Conservation (phyloP, 2,797 vertebrate genomes). For the Mareca strepera region DNA sequence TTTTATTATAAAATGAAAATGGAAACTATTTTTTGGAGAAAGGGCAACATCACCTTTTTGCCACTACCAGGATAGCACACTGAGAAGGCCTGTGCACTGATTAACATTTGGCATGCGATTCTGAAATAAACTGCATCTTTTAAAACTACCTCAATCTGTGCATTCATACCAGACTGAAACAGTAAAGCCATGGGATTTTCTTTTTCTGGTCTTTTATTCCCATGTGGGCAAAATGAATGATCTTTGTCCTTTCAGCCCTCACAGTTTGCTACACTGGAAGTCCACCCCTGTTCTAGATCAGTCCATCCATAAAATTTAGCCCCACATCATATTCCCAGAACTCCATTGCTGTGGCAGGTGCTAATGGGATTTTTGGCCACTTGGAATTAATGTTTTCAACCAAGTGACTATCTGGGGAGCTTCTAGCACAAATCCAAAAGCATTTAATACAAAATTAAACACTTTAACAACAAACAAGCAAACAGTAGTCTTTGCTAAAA, state of each 20-base stretch:
- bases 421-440: not conserved
- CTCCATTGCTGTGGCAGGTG: not conserved
- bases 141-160: not conserved
- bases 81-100: not conserved
- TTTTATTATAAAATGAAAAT: not conserved
- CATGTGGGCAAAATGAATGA: not conserved
- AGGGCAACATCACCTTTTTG: not conserved
- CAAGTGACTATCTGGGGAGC: not conserved
- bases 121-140: not conserved
- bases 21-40: not conserved
- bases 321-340: not conserved
- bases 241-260: not conserved
- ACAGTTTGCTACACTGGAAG: not conserved
- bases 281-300: not conserved
- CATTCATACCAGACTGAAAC: not conserved
- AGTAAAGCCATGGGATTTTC: not conserved
- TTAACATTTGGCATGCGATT: not conserved
- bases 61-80: not conserved
- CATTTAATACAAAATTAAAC: not conserved
- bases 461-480: not conserved
- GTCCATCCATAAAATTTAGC: not conserved
- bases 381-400: not conserved
- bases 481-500: not conserved
- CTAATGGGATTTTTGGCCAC: not conserved
- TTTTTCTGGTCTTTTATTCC: slow-evolving; percentile 1